phyloP scores from a whole-genome alignment of 2,888 invertebrate genomes.

The Ferrisia virgata region DNA sequence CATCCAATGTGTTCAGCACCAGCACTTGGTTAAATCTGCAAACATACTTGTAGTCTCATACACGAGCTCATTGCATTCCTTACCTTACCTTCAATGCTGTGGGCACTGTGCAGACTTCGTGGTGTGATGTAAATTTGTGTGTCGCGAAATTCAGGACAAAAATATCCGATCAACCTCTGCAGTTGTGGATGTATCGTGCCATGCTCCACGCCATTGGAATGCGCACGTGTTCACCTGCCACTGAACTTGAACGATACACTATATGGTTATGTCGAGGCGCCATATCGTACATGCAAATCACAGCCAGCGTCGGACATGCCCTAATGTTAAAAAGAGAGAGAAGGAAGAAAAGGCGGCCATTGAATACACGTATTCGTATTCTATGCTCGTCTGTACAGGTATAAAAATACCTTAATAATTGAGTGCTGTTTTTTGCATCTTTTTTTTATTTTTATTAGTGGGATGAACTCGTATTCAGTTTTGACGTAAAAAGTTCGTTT shows the following conservation, averaged over 20 bases:
- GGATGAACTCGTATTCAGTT: not conserved
- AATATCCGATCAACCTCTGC: not conserved
- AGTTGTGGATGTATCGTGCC: not conserved
- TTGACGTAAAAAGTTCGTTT: too few species aligned
- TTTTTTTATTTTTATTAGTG: not conserved
- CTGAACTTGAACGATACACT: not conserved
- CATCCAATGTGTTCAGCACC: too few species aligned
- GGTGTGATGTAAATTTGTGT: too few species aligned
- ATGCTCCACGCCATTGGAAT: not conserved
- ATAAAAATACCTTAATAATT: not conserved
- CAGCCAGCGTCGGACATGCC: not conserved
- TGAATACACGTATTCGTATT: not conserved
- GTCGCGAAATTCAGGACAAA: not conserved
- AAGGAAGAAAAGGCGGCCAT: not conserved
- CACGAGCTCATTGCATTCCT: too few species aligned
- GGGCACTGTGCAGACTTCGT: too few species aligned
- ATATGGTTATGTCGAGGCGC: not conserved
- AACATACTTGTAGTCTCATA: too few species aligned
- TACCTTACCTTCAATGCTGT: too few species aligned
- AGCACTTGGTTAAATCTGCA: too few species aligned
- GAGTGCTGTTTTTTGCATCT: not conserved
- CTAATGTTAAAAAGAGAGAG: not conserved
- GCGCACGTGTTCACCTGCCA: not conserved
- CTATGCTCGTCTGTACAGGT: not conserved
- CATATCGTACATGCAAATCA: constrained; percentile 5